Percentiles rank a stretch among this genome's conserved stretches.
Evolutionary conservation across 2,888 invertebrate genomes (phyloP).

Genomic region (Seladonia tumulorum): DNA sequence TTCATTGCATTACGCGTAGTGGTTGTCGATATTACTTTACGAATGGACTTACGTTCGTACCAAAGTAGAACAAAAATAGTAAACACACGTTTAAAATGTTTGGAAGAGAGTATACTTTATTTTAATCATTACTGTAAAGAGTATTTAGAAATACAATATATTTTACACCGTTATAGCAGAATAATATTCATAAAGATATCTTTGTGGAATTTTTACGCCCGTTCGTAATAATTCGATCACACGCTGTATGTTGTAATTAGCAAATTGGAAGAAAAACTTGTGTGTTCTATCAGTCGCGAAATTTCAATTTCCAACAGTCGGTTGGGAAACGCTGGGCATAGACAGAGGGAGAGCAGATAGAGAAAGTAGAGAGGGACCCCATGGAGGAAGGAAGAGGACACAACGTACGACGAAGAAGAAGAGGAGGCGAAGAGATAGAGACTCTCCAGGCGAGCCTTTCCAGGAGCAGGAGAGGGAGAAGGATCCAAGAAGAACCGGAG

Average conservation of each 20-base stretch:
- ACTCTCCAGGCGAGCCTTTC: slow-evolving; percentile 25
- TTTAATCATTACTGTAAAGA: too few relatives aligned
- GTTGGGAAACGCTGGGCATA: slow-evolving; percentile 54
- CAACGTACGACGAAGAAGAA: not conserved
- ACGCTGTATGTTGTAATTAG: too few relatives aligned
- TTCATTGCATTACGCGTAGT: too few relatives aligned
- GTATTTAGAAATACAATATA: too few relatives aligned
- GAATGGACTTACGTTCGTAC: too few relatives aligned
- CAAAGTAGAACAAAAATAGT: too few relatives aligned
- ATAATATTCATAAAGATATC: not conserved
- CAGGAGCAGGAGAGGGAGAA: slow-evolving; percentile 16
- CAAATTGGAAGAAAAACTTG: not conserved
- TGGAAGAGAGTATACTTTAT: too few relatives aligned
- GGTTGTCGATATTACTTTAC: too few relatives aligned
- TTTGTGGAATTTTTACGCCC: not conserved
- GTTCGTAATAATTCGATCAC: not conserved
- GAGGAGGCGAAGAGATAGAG: slow-evolving; percentile 48
- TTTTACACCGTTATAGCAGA: too few relatives aligned
- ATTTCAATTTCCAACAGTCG: too few relatives aligned
- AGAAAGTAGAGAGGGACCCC: not conserved
- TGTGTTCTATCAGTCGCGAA: not conserved
- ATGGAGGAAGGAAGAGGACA: not conserved
- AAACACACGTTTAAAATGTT: too few relatives aligned
- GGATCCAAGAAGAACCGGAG: slow-evolving; percentile 25
- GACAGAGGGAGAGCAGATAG: slow-evolving; percentile 3